phyloP scores from a whole-genome alignment of 2,113 vertebrate genomes.

The Australoheros scitulus region DNA sequence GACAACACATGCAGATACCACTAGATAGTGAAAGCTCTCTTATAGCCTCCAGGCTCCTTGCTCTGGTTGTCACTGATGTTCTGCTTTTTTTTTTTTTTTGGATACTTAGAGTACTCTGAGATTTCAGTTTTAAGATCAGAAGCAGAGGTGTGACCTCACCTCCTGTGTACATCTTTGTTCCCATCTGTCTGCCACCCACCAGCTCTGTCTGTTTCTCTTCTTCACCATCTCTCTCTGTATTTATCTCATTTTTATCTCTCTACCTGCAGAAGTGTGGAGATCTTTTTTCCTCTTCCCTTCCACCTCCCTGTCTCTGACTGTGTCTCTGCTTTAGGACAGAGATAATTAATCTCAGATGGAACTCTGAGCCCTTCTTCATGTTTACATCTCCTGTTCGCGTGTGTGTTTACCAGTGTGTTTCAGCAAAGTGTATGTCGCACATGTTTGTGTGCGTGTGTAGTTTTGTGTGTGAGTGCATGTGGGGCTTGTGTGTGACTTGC shows the following conservation, averaged over 20 bases:
- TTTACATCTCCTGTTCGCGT: slow-evolving; percentile 55
- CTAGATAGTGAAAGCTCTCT: slow-evolving; percentile 28
- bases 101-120: slow-evolving; percentile 16
- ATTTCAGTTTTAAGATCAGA: slow-evolving; percentile 37
- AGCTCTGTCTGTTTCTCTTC: slow-evolving; percentile 14
- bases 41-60: slow-evolving; percentile 40
- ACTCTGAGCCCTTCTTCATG: slow-evolving; percentile 52
- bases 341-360: slow-evolving; percentile 70
- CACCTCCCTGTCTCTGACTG: slow-evolving; percentile 37
- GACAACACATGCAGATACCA: slow-evolving; percentile 30
- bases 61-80: slow-evolving; percentile 42
- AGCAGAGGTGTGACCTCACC: slow-evolving; percentile 25
- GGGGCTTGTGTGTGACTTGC: slow-evolving; percentile 52
- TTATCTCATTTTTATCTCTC: slow-evolving; percentile 53
- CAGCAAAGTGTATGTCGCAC: neutral
- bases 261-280: slow-evolving; percentile 53
- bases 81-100: slow-evolving; percentile 22
- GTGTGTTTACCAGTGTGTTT: slow-evolving; percentile 11
- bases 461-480: slow-evolving; percentile 1
- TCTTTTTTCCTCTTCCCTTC: slow-evolving; percentile 40
- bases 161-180: slow-evolving; percentile 1
- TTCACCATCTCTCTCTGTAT: slow-evolving; percentile 29
- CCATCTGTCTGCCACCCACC: slow-evolving; percentile 34
- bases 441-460: slow-evolving; percentile 9
- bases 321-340: slow-evolving; percentile 65